These are phyloP conservation scores for Scaeva pyrastri DNA, from an alignment of 2,888 invertebrate genomes.

Conservation along the genomic window DNA sequence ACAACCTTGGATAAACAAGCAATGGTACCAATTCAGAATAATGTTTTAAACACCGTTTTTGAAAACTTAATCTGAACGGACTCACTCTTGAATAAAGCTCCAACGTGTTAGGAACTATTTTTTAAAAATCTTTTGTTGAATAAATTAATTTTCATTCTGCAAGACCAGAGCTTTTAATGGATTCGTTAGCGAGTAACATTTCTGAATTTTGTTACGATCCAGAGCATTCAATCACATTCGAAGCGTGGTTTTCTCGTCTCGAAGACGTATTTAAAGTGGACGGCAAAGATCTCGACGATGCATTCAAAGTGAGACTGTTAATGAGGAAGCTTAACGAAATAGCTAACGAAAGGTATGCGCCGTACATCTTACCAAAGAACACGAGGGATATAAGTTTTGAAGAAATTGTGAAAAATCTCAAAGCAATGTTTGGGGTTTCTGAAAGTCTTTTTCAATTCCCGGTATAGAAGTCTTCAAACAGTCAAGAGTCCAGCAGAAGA, in stretches of 20 bases:
- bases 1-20: too few relatives aligned
- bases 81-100: too few relatives aligned
- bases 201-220: constrained; percentile 1
- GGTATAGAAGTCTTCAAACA: constrained; percentile 31
- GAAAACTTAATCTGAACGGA: too few relatives aligned
- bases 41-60: too few relatives aligned
- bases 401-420: not conserved
- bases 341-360: constrained; percentile 1
- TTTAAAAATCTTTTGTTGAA: too few relatives aligned
- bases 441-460: constrained; percentile 15
- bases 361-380: not conserved
- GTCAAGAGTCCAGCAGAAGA: constrained; percentile 5
- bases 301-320: constrained; percentile 7
- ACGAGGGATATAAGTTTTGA: not conserved
- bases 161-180: not conserved
- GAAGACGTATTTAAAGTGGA: not conserved
- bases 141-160: not conserved
- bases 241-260: not conserved
- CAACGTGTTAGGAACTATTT: too few relatives aligned
- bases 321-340: constrained; percentile 18
- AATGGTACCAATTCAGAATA: too few relatives aligned
- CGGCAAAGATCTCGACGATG: not conserved
- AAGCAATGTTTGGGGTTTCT: not conserved
- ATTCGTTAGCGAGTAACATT: constrained; percentile 11
- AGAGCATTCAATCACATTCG: not conserved